These are phyloP conservation scores for Camponotus floridanus DNA, from an alignment of 1,140 invertebrate genomes.

Conservation along the genomic window DNA sequence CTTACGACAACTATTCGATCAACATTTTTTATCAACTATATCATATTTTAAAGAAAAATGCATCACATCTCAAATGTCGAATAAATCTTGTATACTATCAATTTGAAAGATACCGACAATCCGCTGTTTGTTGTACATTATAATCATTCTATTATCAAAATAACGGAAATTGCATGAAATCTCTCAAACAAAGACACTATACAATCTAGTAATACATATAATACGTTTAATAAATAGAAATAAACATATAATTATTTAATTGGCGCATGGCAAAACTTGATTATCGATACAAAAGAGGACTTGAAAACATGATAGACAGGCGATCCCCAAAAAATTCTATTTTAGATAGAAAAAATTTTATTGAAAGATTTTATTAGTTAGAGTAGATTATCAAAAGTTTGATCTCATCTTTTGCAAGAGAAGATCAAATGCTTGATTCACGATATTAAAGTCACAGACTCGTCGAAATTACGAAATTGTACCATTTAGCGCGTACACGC, in stretches of 20 bases:
- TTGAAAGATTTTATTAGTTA: neutral
- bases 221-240: slow-evolving; percentile 76
- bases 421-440: neutral
- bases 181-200: slow-evolving; percentile 11
- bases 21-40: neutral
- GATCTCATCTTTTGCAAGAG: neutral
- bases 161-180: slow-evolving; percentile 26
- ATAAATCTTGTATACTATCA: neutral
- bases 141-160: neutral
- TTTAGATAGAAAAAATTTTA: neutral
- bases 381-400: neutral
- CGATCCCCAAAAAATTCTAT: neutral
- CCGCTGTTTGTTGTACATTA: neutral
- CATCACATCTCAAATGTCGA: neutral
- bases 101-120: neutral
- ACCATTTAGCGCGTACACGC: neutral
- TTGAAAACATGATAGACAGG: neutral
- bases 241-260: slow-evolving; percentile 74
- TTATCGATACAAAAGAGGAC: slow-evolving; percentile 13
- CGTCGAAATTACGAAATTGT: neutral
- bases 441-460: neutral
- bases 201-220: slow-evolving; percentile 51
- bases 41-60: neutral
- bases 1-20: neutral
- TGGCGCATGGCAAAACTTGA: slow-evolving; percentile 45